These are phyloP conservation scores for Xiphorhynchus elegans DNA, from an alignment of 2,113 vertebrate species.

Conservation along the genomic window DNA sequence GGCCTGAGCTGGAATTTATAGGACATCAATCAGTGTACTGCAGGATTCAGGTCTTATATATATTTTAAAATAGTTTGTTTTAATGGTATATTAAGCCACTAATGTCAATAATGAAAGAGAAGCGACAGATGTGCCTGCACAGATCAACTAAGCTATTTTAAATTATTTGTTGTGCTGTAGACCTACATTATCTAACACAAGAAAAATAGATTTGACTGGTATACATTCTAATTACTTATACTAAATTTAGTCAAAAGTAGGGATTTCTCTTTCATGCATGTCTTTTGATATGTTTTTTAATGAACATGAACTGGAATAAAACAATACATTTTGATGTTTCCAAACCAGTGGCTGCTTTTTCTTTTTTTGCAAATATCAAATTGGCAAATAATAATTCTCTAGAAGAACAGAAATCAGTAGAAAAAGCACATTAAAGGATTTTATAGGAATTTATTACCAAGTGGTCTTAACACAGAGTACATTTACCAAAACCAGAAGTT, in stretches of 20 bases:
- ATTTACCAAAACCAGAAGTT: neutral
- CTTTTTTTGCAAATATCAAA: neutral
- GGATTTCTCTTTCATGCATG: neutral
- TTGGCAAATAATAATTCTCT: neutral
- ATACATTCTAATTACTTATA: neutral
- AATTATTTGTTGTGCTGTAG: constrained; percentile 52
- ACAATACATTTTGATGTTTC: neutral
- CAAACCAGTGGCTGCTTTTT: neutral
- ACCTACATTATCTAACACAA: constrained; percentile 4
- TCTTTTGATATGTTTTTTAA: neutral
- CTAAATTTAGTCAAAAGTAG: neutral
- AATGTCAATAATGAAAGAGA: constrained; percentile 54
- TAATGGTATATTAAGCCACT: constrained; percentile 25
- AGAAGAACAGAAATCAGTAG: neutral
- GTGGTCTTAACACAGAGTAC: neutral
- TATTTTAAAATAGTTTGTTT: constrained; percentile 40
- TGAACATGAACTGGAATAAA: neutral
- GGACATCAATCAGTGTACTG: neutral
- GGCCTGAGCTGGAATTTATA: neutral
- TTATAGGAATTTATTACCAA: neutral
- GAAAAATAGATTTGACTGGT: constrained; percentile 21
- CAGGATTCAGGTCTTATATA: constrained; percentile 8
- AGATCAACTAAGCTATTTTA: constrained; percentile 27
- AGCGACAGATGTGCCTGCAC: constrained; percentile 23
- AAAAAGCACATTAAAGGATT: neutral